A percentile compares a stretch with the other conserved stretches of the same genome.
Conservation (phyloP, 2,113 vertebrate species). For the Okapia johnstoni region DNA sequence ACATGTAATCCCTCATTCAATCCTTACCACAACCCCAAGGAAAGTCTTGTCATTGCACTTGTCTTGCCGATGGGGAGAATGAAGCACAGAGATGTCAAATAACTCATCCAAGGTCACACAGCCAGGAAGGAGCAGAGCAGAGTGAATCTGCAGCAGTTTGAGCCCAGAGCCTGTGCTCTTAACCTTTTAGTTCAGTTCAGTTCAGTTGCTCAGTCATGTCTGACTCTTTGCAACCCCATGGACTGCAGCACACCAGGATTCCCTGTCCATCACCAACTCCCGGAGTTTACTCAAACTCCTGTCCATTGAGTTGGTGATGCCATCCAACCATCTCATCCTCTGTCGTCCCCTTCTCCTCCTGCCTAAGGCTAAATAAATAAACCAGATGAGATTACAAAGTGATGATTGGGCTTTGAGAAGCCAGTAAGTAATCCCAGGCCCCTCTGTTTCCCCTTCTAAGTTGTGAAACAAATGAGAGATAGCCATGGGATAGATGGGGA, state of each 20-base stretch:
- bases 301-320: background rate
- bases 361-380: background rate
- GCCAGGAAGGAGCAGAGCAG: background rate
- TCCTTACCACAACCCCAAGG: background rate
- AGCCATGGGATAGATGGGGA: background rate
- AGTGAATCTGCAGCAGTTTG: background rate
- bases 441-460: background rate
- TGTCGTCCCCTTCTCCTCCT: background rate
- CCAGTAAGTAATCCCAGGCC: background rate
- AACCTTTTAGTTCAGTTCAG: background rate
- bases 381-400: background rate
- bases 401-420: background rate
- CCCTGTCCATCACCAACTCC: background rate
- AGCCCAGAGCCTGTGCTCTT: background rate
- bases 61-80: background rate
- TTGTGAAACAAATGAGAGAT: background rate
- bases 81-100: background rate
- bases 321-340: background rate
- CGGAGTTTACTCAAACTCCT: background rate
- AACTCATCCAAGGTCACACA: background rate
- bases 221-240: background rate
- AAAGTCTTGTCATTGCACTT: background rate
- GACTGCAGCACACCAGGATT: background rate
- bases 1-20: background rate
- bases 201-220: background rate